Evolutionary conservation across 2,888 invertebrate species (phyloP).

Genomic region (Aricia artaxerxes): DNA sequence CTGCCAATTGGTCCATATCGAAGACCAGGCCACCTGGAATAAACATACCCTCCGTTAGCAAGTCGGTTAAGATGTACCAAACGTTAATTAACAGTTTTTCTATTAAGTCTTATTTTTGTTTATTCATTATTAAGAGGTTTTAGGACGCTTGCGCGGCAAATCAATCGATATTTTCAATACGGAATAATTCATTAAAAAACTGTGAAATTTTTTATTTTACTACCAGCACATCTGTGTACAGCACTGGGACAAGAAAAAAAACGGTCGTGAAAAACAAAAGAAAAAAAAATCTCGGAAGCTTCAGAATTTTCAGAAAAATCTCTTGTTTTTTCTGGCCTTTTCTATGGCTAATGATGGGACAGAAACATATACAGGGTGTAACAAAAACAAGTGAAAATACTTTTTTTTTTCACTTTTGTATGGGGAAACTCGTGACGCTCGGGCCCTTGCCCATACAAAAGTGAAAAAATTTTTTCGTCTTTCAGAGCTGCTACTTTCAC

Average conservation of each 20-base stretch:
- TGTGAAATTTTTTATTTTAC: background rate
- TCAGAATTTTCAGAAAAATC: background rate
- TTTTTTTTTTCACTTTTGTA: too few species aligned
- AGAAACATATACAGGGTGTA: too few species aligned
- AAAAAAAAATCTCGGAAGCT: background rate
- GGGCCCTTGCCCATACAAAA: too few species aligned
- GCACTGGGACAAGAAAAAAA: background rate
- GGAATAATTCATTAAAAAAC: conserved; percentile 2
- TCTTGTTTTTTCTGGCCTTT: too few species aligned
- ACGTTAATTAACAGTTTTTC: background rate
- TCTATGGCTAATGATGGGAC: background rate
- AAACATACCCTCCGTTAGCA: background rate
- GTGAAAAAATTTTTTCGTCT: too few species aligned
- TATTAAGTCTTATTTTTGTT: background rate
- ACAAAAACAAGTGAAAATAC: too few species aligned
- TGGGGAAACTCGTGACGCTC: too few species aligned
- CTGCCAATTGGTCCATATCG: conserved; percentile 67
- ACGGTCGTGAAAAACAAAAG: background rate
- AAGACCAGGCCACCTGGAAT: conserved; percentile 25
- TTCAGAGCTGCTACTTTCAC: too few species aligned
- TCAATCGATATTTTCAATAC: conserved; percentile 60
- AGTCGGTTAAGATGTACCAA: background rate
- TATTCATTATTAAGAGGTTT: conserved; percentile 16
- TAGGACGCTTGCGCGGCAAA: conserved; percentile 69
- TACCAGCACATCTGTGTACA: background rate